Percentiles rank a stretch among this genome's conserved stretches.
Conservation (phyloP, 53 echinoderm and acorn worm species). For the Glandiceps talaboti region DNA sequence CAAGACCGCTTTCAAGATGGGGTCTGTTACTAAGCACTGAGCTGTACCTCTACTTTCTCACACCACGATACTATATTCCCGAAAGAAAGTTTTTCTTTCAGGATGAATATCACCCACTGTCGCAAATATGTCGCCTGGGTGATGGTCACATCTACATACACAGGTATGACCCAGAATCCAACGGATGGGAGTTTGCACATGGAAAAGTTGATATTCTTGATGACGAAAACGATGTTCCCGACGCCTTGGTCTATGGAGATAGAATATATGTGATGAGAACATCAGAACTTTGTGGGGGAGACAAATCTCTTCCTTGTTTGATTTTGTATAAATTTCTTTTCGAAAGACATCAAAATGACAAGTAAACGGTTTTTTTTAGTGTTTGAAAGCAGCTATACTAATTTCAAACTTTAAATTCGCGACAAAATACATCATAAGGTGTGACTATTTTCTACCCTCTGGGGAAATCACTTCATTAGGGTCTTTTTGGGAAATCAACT, state of each 20-base stretch:
- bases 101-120: not conserved
- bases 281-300: not conserved
- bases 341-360: too few species aligned
- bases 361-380: too few species aligned
- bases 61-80: not conserved
- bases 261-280: not conserved
- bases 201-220: not conserved
- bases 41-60: not conserved
- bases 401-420: too few species aligned
- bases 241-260: not conserved
- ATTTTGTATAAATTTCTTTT: not conserved
- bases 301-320: not conserved
- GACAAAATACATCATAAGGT: too few species aligned
- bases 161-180: not conserved
- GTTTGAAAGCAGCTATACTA: too few species aligned
- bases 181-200: not conserved
- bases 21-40: not conserved
- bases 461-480: too few species aligned
- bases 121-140: not conserved
- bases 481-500: too few species aligned
- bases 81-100: not conserved
- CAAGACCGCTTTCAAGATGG: not conserved
- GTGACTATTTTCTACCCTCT: too few species aligned
- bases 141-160: not conserved
- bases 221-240: not conserved